A percentile compares a stretch with the other conserved stretches of the same genome.
Evolutionary conservation across 2,113 vertebrate species (phyloP).

Genomic region (Upupa epops): DNA sequence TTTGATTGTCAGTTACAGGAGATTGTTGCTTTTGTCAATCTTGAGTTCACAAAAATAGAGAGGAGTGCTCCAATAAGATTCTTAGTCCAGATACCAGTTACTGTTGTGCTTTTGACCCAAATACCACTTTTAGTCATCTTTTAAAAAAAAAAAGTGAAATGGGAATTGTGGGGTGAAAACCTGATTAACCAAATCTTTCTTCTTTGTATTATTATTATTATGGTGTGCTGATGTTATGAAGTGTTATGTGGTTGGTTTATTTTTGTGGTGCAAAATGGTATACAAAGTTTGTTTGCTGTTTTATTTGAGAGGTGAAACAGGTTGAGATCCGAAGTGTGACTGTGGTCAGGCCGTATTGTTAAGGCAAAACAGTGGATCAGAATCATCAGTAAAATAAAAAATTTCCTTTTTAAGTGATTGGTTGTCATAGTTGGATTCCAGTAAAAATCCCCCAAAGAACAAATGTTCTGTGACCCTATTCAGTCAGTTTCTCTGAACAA

Average conservation of each 20-base stretch:
- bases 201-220: neutral
- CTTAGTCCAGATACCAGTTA: neutral
- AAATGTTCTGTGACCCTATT: neutral
- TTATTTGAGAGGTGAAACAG: neutral
- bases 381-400: neutral
- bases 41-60: neutral
- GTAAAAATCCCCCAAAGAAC: neutral
- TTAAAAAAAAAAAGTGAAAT: neutral
- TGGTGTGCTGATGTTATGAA: accelerated
- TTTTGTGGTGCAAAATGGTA: neutral
- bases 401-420: neutral
- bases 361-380: neutral
- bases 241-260: neutral
- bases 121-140: neutral
- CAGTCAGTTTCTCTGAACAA: neutral
- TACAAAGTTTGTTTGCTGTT: neutral
- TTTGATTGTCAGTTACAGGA: neutral
- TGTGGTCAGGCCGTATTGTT: neutral
- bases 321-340: neutral
- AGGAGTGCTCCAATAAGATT: neutral
- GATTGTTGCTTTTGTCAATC: neutral
- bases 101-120: neutral
- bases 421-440: neutral
- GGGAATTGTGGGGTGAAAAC: neutral
- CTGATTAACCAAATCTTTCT: neutral